Conservation (phyloP, 2,888 invertebrate genomes). For the Gandaritis pyraliata region DNA sequence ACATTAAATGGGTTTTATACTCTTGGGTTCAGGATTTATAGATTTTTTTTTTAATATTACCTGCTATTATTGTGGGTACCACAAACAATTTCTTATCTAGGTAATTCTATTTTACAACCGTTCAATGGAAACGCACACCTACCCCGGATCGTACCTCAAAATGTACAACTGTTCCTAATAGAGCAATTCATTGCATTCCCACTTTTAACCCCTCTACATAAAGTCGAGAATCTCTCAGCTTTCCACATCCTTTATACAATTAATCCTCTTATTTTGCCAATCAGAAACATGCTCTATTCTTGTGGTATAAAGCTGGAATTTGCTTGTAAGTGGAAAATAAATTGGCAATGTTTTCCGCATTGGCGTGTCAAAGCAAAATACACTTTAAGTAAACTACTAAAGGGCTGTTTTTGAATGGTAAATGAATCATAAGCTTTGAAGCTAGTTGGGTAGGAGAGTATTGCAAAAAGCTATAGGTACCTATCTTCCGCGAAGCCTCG, state of each 20-base stretch:
- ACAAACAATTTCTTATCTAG: not conserved
- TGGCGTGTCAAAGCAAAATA: conserved; percentile 4
- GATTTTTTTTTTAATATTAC: too few species aligned
- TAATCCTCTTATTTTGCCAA: conserved; percentile 19
- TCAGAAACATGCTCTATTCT: conserved; percentile 11
- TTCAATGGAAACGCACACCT: conserved; percentile 62
- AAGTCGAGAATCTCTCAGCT: conserved; percentile 22
- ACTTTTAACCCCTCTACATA: conserved; percentile 15
- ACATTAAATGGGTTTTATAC: too few species aligned
- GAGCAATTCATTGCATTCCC: conserved; percentile 47
- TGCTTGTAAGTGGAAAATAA: conserved; percentile 2
- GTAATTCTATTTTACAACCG: conserved; percentile 38
- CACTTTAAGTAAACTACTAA: not conserved
- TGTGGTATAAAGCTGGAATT: not conserved
- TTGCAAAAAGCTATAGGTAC: conserved; percentile 18
- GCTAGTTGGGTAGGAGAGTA: too few species aligned
- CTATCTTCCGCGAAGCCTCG: conserved; percentile 19
- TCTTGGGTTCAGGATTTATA: too few species aligned
- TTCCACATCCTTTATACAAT: conserved; percentile 19
- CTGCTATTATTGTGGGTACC: too few species aligned
- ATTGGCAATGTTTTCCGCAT: conserved; percentile 28
- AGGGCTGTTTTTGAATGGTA: conserved; percentile 7
- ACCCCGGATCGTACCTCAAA: conserved; percentile 61
- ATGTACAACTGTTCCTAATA: conserved; percentile 65
- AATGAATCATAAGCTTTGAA: conserved; percentile 19